Base-by-base conservation (phyloP, 2,113 vertebrate species). In the Lasiurus cinereus region DNA sequence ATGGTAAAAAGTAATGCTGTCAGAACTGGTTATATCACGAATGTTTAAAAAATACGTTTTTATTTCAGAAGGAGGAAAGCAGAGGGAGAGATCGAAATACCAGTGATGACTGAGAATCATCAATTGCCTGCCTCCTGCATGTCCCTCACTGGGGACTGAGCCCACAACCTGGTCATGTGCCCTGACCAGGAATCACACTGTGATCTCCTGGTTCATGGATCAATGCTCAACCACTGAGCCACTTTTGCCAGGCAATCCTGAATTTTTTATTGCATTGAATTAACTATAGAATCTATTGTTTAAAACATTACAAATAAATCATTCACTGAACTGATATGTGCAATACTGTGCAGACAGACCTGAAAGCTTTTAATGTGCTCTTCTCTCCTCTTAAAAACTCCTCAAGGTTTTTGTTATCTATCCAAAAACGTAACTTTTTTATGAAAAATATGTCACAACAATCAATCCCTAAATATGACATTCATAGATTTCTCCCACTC, bases 281-380 rank as follows among this genome's bases (percentile, higher is more conserved):
- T 77, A 93, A 90, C 19, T 70, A 43, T 27, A 85, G 8, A 21
- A 46, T 48, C 4, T 78, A 69, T 19, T 59, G 36, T 80, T 80
- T 69, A 27, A 91, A 95, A 88, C 15, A 87, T 50, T 95, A 50
- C 67, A 56, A 24, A 87, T 22, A n/a, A 88, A 52, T 52, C 13
- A 50, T 83, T 85, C 36, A 91, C 3, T 67, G 48, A 91, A 54
- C 77, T 91, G 76, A 64, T n/a, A 36, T 2, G 14, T 56, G 10
- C 12, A 74, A 27, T 24, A 31, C 31, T 52, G 2, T 29, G 74
- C 7, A 83, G 36, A 52, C 4, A 79, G 36, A 2, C 9, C 92
- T 70, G 7, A 31, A 1, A 79, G 22, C 6, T 84, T 91, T 93
- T 19, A 78, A 80, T 73, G 27, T 54, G 15, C 13, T 56, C 3